Evolutionary conservation across 2,113 vertebrate genomes (phyloP).

Genomic region (Martes martes): DNA sequence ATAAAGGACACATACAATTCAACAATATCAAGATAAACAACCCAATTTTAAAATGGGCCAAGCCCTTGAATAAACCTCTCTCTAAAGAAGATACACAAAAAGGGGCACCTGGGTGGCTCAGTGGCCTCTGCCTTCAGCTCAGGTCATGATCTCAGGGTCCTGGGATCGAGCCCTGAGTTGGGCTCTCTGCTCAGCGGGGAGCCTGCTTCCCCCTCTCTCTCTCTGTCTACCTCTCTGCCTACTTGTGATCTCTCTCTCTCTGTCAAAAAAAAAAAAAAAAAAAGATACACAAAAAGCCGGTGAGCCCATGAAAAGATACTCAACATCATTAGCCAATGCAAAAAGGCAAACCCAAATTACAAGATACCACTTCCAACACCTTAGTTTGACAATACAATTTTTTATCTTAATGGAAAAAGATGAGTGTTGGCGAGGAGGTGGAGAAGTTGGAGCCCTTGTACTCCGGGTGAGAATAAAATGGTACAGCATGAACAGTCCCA

Average conservation of each 20-base stretch:
- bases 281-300: neutral
- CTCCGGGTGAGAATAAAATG: too few species aligned
- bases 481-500: too few species aligned
- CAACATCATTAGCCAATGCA: neutral
- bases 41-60: neutral
- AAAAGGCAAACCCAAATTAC: neutral
- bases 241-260: too few species aligned
- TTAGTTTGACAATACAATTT: neutral
- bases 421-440: neutral
- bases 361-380: neutral
- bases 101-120: too few species aligned
- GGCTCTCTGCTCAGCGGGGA: too few species aligned
- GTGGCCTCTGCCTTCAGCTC: too few species aligned
- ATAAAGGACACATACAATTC: neutral
- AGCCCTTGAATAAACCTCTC: neutral
- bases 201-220: too few species aligned
- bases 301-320: neutral
- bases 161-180: too few species aligned
- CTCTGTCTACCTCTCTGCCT: too few species aligned
- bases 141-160: too few species aligned
- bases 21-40: neutral
- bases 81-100: neutral
- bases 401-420: neutral
- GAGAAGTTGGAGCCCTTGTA: neutral
- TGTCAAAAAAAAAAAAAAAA: neutral